Conservation (phyloP, 1,140 invertebrate genomes). For the Sinella curviseta region DNA sequence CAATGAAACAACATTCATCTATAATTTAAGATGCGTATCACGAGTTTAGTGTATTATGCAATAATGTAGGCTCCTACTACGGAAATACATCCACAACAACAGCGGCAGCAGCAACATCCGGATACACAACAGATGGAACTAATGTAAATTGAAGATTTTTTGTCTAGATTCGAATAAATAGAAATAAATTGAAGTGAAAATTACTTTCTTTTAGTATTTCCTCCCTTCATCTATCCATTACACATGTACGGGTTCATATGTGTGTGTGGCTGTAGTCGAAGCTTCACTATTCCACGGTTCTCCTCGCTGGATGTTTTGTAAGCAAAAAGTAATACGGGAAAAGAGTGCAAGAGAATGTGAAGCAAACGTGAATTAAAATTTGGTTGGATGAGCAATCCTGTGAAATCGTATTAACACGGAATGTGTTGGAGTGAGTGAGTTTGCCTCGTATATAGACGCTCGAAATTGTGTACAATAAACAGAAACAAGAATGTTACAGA, state of each 20-base stretch:
- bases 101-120: too few species aligned
- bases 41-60: too few species aligned
- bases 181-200: slow-evolving; percentile 22
- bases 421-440: neutral
- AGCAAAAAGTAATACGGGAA: neutral
- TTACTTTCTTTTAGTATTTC: slow-evolving; percentile 1
- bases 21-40: too few species aligned
- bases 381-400: slow-evolving; percentile 20
- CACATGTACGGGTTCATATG: too few species aligned
- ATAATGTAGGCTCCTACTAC: too few species aligned
- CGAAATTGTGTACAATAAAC: slow-evolving; percentile 2
- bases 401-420: neutral
- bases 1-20: too few species aligned
- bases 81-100: too few species aligned
- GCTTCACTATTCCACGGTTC: too few species aligned
- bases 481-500: neutral
- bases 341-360: neutral
- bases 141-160: slow-evolving; percentile 20
- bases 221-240: neutral
- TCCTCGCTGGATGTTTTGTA: too few species aligned
- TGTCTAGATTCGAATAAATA: slow-evolving; percentile 24
- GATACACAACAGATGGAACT: too few species aligned
- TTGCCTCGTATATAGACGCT: neutral
- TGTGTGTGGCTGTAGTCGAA: too few species aligned
- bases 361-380: neutral